These are phyloP conservation scores for Tetragnatha montana DNA, from an alignment of 2,888 invertebrate genomes.

Conservation along the genomic window DNA sequence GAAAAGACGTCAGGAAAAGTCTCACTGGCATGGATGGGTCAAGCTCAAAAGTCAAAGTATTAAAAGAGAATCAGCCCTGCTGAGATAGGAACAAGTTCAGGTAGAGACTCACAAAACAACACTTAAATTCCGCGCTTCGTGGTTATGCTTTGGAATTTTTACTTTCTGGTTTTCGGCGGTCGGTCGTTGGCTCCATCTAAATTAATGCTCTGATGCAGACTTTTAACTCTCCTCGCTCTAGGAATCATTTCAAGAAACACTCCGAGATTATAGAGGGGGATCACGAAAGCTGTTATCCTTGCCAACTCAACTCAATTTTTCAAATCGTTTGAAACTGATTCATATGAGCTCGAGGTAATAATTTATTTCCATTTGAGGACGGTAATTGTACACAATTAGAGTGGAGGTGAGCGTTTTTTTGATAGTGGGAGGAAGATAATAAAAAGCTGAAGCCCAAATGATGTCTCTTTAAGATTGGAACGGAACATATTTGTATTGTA, in stretches of 20 bases:
- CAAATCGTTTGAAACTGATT: conserved; percentile 3
- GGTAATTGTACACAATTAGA: conserved; percentile 28
- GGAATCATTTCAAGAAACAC: conserved; percentile 23
- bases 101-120: conserved; percentile 1
- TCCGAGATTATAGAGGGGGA: conserved; percentile 43
- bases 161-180: conserved; percentile 25
- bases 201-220: conserved; percentile 46
- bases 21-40: conserved; percentile 44
- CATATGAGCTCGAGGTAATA: conserved; percentile 13
- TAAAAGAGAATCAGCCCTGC: conserved; percentile 39
- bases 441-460: background rate
- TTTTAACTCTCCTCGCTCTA: conserved; percentile 22
- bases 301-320: conserved; percentile 5
- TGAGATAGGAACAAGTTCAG: conserved; percentile 21
- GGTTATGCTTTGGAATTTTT: conserved; percentile 38
- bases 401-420: conserved; percentile 5
- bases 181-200: conserved; percentile 67
- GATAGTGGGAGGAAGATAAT: background rate
- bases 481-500: too few relatives aligned
- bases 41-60: conserved; percentile 65
- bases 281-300: background rate
- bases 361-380: conserved; percentile 33
- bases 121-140: conserved; percentile 26
- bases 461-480: too few relatives aligned
- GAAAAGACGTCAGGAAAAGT: conserved; percentile 20